Evolutionary conservation across 2,113 vertebrate genomes (phyloP).

Genomic region (Xyliphius kryptos): DNA sequence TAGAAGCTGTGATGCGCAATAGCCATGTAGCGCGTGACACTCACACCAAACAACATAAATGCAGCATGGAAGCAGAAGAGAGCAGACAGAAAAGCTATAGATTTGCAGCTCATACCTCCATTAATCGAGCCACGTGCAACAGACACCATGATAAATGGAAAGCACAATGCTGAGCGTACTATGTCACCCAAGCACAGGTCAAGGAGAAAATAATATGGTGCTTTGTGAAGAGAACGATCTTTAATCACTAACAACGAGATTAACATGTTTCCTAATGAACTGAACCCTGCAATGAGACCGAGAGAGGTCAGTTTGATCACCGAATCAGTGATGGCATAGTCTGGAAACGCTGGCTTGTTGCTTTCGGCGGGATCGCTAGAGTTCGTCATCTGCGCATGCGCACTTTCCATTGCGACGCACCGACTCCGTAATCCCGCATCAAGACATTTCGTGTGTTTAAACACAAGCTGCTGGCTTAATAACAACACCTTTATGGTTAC

Average conservation of each 20-base stretch:
- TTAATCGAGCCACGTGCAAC: constrained; percentile 73
- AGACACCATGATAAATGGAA: constrained; percentile 89
- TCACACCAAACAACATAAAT: constrained; percentile 90
- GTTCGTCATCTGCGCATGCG: constrained; percentile 78
- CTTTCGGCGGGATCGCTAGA: constrained; percentile 73
- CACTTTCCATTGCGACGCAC: constrained; percentile 34
- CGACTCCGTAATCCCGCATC: constrained; percentile 51
- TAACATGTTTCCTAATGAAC: constrained; percentile 82
- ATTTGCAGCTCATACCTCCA: constrained; percentile 80
- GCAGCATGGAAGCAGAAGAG: constrained; percentile 94
- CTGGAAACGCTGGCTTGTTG: constrained; percentile 75
- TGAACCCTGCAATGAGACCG: constrained; percentile 80
- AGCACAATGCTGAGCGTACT: constrained; percentile 83
- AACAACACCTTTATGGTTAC: too few species aligned
- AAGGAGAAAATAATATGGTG: constrained; percentile 90
- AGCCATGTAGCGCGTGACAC: constrained; percentile 93
- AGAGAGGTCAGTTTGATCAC: constrained; percentile 82
- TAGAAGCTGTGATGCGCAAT: constrained; percentile 95
- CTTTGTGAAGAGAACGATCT: constrained; percentile 82
- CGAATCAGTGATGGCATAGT: constrained; percentile 71
- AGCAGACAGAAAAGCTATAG: constrained; percentile 86
- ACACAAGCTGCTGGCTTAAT: too few species aligned
- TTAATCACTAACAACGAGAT: constrained; percentile 83
- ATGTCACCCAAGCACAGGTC: constrained; percentile 89
- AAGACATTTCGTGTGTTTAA: too few species aligned